Evolutionary conservation across 2,797 vertebrate species (phyloP).

Genomic region (Carcharodon carcharias): DNA sequence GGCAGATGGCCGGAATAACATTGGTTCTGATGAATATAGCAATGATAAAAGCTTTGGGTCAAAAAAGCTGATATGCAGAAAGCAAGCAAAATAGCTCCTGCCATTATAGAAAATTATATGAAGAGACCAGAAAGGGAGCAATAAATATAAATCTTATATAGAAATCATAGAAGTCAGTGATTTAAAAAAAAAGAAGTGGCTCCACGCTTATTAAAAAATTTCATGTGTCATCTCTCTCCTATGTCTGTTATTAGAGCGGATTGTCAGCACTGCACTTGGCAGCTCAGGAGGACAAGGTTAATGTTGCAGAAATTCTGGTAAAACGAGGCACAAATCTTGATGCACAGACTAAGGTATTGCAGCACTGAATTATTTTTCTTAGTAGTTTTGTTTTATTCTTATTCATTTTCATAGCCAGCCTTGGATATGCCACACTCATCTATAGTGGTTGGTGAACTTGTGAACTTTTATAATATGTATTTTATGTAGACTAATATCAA

Average conservation of each 20-base stretch:
- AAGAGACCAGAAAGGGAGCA: neutral
- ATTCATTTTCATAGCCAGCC: neutral
- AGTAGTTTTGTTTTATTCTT: neutral
- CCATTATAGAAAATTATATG: neutral
- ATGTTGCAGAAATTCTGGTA: slow-evolving; percentile 75
- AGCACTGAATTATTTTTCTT: neutral
- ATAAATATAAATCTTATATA: neutral
- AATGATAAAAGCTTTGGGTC: neutral
- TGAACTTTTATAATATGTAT: neutral
- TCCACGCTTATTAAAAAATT: neutral
- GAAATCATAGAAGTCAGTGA: neutral
- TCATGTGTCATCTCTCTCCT: neutral
- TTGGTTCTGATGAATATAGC: neutral
- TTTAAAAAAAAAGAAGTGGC: neutral
- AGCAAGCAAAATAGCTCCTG: neutral
- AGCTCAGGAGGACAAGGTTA: slow-evolving; percentile 90
- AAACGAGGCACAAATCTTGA: slow-evolving; percentile 75
- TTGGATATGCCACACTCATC: neutral
- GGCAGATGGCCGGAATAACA: neutral
- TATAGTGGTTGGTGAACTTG: neutral
- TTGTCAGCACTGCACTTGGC: slow-evolving; percentile 88
- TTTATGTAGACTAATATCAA: neutral
- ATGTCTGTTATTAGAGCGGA: slow-evolving; percentile 67
- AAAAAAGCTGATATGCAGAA: neutral
- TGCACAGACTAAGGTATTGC: slow-evolving; percentile 87